Evolutionary conservation across 2,797 vertebrate genomes (phyloP), one percentile per base, ranked within the genome.

Genomic region (Lutjanus argentimaculatus): DNA sequence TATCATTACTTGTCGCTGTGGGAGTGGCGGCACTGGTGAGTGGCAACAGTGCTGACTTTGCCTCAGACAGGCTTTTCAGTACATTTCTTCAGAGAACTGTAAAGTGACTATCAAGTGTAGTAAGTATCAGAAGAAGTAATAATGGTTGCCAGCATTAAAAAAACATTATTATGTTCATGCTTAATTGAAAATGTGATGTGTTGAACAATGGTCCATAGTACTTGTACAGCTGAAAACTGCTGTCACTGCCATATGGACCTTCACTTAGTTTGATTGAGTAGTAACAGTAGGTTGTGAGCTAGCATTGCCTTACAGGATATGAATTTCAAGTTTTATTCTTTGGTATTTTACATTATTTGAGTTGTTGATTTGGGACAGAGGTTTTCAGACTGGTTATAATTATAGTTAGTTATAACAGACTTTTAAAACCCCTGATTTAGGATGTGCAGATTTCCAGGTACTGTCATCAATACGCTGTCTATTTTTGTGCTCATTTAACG

Each of bases 1-100:
- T 15, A 46, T 46, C 52, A 72, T 64, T 56, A 61, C 57, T 25
- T 72, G 58, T 62, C 61, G 52, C 30, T 25, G 55, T 51, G 76
- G 40, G 56, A 78, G 51, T 36, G n/a, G 21, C 62, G 51, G 36
- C 21, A 17, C 53, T 43, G 49, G 22, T 17, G 51, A 52, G n/a
- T 43, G 40, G 46, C 17, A 52, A 55, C 48, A 42, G 19, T 19
- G 13, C 10, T 61, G 63, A 69, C 22, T 7, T 67, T 42, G 45
- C 12, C 63, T 64, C 68, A 45, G 16, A 61, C 40, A 5, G 30
- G 30, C 6, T 83, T 81, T 63, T 22, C 3, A 7, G 7, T 30
- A 13, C 36, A 11, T 53, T 58, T 15, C 22, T 17, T 42, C 10
- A 80, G n/a, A 65, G 22, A 67, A 45, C 49, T 51, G 8, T 6